Conservation (phyloP, 2,888 invertebrate genomes). For the Zhuqinia jingwanae region DNA sequence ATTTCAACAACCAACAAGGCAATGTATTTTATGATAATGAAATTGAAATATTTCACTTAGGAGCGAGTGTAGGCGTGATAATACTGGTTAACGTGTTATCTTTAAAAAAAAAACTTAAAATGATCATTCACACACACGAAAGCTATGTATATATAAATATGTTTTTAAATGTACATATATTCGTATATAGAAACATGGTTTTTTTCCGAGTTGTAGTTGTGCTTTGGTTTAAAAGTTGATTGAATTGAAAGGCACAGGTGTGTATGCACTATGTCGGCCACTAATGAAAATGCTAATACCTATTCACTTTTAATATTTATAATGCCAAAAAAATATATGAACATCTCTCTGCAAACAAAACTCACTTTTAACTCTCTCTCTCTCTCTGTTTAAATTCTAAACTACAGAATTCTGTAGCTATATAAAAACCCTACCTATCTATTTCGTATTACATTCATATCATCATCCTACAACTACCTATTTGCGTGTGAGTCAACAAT, state of each 20-base stretch:
- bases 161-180: too few species aligned
- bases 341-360: too few species aligned
- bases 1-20: conserved; percentile 27
- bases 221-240: not conserved
- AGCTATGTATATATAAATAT: not conserved
- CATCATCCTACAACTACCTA: too few species aligned
- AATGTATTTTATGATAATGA: not conserved
- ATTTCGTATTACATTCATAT: not conserved
- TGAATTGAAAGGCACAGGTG: not conserved
- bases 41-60: conserved; percentile 14
- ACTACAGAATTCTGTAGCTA: too few species aligned
- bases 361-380: too few species aligned
- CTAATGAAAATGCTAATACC: too few species aligned
- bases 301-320: too few species aligned
- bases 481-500: not conserved
- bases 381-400: too few species aligned
- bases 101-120: not conserved
- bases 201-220: too few species aligned
- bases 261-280: not conserved
- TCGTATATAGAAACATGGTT: too few species aligned
- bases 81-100: not conserved
- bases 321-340: too few species aligned
- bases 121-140: not conserved
- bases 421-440: too few species aligned
- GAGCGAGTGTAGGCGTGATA: not conserved